A percentile compares a stretch with the other conserved stretches of the same genome.
Evolutionary conservation across 53 echinoderm and acorn worm species (phyloP).

Genomic region (Holothuria leucospilota): DNA sequence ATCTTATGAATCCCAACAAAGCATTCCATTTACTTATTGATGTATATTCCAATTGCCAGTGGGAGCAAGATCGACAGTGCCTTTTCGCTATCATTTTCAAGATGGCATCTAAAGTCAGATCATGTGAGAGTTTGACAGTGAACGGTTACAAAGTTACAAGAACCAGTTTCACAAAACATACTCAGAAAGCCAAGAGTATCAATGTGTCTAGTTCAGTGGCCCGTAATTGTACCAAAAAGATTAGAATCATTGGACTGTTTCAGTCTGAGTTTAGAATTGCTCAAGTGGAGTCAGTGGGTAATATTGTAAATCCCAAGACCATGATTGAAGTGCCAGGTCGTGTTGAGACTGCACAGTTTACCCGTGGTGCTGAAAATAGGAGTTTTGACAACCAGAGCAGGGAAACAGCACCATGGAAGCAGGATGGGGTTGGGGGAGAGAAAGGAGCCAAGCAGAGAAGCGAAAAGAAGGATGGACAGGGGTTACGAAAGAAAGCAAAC

Average conservation of each 20-base stretch:
- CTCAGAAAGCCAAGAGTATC: conserved; percentile 24
- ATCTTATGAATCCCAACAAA: conserved; percentile 11
- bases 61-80: neutral
- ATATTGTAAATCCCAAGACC: too few species aligned
- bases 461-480: too few species aligned
- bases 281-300: too few species aligned
- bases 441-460: too few species aligned
- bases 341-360: too few species aligned
- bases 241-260: conserved; percentile 42
- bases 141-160: neutral
- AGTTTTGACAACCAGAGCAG: too few species aligned
- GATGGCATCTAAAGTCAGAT: neutral
- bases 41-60: conserved; percentile 16
- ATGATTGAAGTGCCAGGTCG: too few species aligned
- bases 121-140: neutral
- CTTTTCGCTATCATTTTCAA: neutral
- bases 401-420: too few species aligned
- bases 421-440: too few species aligned
- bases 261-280: conserved; percentile 1
- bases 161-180: conserved; percentile 11
- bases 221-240: conserved; percentile 23
- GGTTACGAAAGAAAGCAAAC: too few species aligned
- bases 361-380: too few species aligned
- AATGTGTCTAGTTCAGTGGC: conserved; percentile 48
- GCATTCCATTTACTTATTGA: conserved; percentile 39